These are phyloP conservation scores for Cotesia congregata DNA, from an alignment of 2,888 invertebrate species.

Conservation along the genomic window DNA sequence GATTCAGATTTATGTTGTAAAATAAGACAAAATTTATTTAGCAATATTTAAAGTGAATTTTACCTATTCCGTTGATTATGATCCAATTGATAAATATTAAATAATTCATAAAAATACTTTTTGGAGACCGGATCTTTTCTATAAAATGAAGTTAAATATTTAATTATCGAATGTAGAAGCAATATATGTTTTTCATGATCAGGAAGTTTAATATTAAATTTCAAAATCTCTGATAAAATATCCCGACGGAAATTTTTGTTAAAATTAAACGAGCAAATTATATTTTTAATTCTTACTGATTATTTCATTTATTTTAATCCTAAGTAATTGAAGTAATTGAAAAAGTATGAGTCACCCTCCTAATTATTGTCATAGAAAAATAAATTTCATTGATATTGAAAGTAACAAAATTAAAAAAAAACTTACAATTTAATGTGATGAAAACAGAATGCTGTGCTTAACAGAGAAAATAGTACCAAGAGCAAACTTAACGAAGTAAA, in stretches of 20 bases:
- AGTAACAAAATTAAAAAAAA: conserved; percentile 31
- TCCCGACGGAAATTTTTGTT: too few species aligned
- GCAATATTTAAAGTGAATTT: neutral
- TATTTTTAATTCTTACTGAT: too few species aligned
- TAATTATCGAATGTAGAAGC: neutral
- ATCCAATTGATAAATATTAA: conserved; percentile 56
- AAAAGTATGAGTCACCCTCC: too few species aligned
- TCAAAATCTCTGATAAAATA: too few species aligned
- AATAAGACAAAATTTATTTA: conserved; percentile 4
- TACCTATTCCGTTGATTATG: conserved; percentile 40
- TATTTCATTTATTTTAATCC: too few species aligned
- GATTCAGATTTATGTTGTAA: neutral
- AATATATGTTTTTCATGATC: too few species aligned
- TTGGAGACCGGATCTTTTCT: conserved; percentile 64
- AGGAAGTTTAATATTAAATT: too few species aligned
- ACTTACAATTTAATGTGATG: conserved; percentile 85
- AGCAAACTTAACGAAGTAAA: conserved; percentile 80
- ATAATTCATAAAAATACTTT: conserved; percentile 63
- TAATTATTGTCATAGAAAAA: neutral
- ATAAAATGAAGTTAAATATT: conserved; percentile 46
- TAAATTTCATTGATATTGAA: neutral
- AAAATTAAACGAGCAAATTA: too few species aligned
- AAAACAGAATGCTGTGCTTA: conserved; percentile 82
- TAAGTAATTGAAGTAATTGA: too few species aligned
- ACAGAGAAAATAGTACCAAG: conserved; percentile 76